A percentile compares a stretch with the other conserved stretches of the same genome.
These are phyloP conservation scores for Sarcophaga bullata DNA, from an alignment of 1,140 invertebrate genomes.

Conservation along the genomic window DNA sequence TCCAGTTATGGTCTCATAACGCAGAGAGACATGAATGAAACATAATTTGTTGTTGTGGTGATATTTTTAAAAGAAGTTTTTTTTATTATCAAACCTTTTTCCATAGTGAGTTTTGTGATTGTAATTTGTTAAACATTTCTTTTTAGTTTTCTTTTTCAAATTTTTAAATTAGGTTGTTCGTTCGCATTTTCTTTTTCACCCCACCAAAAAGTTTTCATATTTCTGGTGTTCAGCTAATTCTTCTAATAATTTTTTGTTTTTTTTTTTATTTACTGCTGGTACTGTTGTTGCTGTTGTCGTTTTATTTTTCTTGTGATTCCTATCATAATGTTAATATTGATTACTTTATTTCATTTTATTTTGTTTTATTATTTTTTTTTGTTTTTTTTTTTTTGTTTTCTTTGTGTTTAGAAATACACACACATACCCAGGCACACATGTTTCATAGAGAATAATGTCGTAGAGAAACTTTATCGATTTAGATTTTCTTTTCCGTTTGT, in stretches of 20 bases:
- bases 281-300: too few species aligned
- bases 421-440: neutral
- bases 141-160: neutral
- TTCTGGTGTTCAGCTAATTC: neutral
- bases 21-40: neutral
- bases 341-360: constrained; percentile 25
- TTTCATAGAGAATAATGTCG: neutral
- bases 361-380: neutral
- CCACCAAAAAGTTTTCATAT: neutral
- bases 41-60: constrained; percentile 1
- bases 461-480: constrained; percentile 36
- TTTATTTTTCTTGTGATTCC: constrained; percentile 19
- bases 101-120: neutral
- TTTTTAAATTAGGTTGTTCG: constrained; percentile 26
- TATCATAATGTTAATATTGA: constrained; percentile 37
- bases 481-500: constrained; percentile 23
- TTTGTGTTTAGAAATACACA: neutral
- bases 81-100: neutral
- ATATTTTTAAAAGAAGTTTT: neutral
- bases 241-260: neutral
- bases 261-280: neutral
- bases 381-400: too few species aligned
- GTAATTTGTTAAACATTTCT: constrained; percentile 24
- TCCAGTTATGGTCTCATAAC: too few species aligned
- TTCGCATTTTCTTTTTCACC: neutral